phyloP scores from a whole-genome alignment of 2,888 invertebrate species.

The Linyphia triangularis region DNA sequence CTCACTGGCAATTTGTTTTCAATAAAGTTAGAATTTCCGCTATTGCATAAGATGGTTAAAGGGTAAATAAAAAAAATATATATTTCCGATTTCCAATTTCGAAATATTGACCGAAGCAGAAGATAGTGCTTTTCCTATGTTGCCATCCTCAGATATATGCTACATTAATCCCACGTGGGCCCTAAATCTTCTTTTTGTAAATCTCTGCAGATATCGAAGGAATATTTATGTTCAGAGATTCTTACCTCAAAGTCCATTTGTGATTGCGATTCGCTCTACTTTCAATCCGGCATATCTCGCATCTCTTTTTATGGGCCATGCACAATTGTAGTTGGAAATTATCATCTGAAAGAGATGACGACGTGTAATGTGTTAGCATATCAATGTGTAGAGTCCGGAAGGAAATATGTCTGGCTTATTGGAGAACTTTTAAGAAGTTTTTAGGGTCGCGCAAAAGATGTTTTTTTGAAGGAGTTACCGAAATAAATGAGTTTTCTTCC shows the following conservation, averaged over 20 bases:
- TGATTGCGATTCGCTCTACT: neutral
- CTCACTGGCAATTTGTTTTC: slow-evolving; percentile 13
- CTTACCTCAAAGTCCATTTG: neutral
- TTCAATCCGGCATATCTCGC: neutral
- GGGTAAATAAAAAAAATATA: no score
- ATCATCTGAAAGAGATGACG: slow-evolving; percentile 8
- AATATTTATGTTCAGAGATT: slow-evolving; percentile 19
- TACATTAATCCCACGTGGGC: neutral
- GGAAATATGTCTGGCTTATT: neutral
- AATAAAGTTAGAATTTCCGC: neutral
- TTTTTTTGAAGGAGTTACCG: neutral
- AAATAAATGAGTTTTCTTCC: slow-evolving; percentile 4
- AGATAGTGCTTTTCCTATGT: neutral
- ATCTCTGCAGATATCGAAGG: neutral
- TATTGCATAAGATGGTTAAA: neutral
- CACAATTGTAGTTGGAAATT: neutral
- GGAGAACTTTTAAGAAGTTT: neutral
- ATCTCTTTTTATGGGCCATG: neutral
- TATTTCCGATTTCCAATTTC: neutral
- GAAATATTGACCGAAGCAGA: neutral
- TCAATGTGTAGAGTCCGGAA: neutral
- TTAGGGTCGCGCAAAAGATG: neutral
- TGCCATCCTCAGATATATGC: neutral
- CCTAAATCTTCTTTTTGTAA: neutral
- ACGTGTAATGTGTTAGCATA: slow-evolving; percentile 1